Evolutionary conservation across 2,113 vertebrate species (phyloP).

Genomic region (Columba livia): DNA sequence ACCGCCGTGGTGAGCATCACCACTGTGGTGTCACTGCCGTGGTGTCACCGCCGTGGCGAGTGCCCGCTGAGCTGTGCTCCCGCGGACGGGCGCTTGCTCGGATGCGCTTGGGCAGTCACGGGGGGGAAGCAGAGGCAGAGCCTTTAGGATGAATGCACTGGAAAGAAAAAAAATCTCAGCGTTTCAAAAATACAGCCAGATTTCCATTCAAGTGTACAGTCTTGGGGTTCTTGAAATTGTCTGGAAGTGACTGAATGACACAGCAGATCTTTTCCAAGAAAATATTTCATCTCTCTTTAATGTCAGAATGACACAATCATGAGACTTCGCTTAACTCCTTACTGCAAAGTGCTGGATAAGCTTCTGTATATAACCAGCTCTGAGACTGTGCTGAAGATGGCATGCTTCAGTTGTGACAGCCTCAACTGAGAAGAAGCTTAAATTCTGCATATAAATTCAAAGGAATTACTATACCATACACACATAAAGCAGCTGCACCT

Average conservation of each 20-base stretch:
- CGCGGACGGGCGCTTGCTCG: neutral
- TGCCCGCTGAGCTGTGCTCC: neutral
- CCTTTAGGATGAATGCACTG: neutral
- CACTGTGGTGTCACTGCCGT: too few species aligned
- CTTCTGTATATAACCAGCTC: neutral
- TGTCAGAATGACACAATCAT: neutral
- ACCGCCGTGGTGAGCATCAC: too few species aligned
- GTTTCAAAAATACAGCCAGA: accelerated
- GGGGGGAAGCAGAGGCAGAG: neutral
- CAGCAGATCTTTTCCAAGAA: neutral
- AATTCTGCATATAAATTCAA: neutral
- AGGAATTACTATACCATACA: neutral
- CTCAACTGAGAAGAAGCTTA: neutral
- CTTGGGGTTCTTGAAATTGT: neutral
- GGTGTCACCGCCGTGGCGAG: neutral
- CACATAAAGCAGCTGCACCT: neutral
- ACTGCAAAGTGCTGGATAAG: neutral
- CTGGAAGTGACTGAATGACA: neutral
- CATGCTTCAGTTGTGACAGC: neutral
- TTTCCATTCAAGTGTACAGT: neutral
- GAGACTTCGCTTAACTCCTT: neutral
- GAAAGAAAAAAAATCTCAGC: neutral
- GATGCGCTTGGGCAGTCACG: neutral
- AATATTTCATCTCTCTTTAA: neutral
- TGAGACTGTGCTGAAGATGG: neutral